Conservation (phyloP, 2,797 vertebrate genomes). For the Silurus lanzhouensis region DNA sequence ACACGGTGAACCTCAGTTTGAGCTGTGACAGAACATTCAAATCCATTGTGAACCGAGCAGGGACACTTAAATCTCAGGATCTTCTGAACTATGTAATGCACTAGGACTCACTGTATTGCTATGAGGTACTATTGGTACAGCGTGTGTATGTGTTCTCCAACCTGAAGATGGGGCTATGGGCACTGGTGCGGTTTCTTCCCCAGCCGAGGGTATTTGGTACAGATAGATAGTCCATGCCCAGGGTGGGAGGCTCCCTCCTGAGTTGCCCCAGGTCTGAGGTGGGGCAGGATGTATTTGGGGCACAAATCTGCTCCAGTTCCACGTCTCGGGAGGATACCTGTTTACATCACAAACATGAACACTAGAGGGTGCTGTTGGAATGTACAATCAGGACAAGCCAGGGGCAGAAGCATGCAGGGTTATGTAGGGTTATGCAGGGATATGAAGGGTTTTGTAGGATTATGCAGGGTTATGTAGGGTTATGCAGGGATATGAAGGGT, state of each 20-base stretch:
- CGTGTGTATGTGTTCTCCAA: slow-evolving; percentile 54
- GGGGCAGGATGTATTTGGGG: slow-evolving; percentile 67
- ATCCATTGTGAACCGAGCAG: too few relatives aligned
- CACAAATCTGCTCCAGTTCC: slow-evolving; percentile 73
- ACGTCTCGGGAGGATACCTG: slow-evolving; percentile 75
- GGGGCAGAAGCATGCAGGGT: not conserved
- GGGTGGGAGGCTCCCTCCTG: slow-evolving; percentile 69
- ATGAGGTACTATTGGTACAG: not conserved
- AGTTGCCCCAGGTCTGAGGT: slow-evolving; percentile 65
- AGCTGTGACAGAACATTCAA: too few relatives aligned
- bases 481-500: too few relatives aligned
- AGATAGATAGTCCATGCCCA: slow-evolving; percentile 90
- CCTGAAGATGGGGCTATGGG: slow-evolving; percentile 92
- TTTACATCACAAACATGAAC: not conserved
- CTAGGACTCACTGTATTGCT: too few relatives aligned
- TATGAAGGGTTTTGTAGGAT: too few relatives aligned
- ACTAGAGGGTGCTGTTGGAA: not conserved
- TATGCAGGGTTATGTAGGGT: too few relatives aligned
- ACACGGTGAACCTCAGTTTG: too few relatives aligned
- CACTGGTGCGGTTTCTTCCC: slow-evolving; percentile 84
- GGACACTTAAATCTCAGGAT: too few relatives aligned
- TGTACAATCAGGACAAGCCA: not conserved
- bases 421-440: too few relatives aligned
- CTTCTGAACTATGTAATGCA: too few relatives aligned
- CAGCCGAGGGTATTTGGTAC: slow-evolving; percentile 87